Percentiles rank a stretch among this genome's conserved stretches.
These are phyloP conservation scores for Corythornis cristatus DNA, from an alignment of 2,113 vertebrate genomes.

Conservation along the genomic window DNA sequence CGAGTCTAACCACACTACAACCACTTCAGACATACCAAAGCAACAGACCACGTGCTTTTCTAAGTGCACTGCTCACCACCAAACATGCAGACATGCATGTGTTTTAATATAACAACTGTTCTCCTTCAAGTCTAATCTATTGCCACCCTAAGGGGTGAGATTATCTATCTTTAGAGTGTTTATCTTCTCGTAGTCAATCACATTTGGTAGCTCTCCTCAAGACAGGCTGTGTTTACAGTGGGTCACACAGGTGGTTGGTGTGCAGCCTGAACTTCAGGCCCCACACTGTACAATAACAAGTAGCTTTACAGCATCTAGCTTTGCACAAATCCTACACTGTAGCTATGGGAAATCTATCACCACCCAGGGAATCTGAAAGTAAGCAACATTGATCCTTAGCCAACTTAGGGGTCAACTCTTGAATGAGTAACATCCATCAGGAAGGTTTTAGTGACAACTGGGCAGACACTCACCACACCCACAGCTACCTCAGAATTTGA, in stretches of 20 bases:
- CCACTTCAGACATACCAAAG: background rate
- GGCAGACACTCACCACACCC: background rate
- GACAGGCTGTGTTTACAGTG: rapidly evolving
- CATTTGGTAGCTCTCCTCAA: background rate
- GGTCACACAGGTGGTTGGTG: rapidly evolving
- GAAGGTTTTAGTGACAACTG: background rate
- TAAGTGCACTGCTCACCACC: rapidly evolving
- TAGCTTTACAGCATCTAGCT: background rate
- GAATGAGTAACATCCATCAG: background rate
- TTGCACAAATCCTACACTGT: background rate
- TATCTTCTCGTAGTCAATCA: background rate
- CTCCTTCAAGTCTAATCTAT: background rate
- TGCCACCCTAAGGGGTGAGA: background rate
- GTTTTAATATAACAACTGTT: background rate
- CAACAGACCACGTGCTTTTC: background rate
- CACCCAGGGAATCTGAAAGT: background rate
- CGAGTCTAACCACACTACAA: background rate
- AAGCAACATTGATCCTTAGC: background rate
- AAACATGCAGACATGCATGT: background rate
- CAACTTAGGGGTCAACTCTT: background rate
- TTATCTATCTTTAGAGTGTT: background rate
- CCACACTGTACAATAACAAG: background rate
- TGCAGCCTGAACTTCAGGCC: background rate
- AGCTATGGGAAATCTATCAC: constrained; percentile 21
- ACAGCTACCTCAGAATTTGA: background rate